A percentile compares a stretch with the other conserved stretches of the same genome.
These are phyloP conservation scores for Strix aluco DNA, from an alignment of 2,113 vertebrate species.

Conservation along the genomic window DNA sequence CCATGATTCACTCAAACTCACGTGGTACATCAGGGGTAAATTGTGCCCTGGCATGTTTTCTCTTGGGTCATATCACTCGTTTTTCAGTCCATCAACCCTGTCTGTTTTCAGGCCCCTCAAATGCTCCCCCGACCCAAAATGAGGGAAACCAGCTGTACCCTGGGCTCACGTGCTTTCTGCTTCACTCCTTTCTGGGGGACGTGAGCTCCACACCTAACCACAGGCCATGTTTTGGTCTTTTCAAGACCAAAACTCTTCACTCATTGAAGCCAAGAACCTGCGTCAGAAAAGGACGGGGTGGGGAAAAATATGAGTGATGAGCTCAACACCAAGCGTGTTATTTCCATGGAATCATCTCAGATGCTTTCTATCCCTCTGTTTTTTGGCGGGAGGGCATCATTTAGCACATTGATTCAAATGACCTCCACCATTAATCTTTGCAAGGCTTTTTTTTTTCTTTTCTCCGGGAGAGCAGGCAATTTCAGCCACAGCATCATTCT, in stretches of 20 bases:
- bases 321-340: neutral
- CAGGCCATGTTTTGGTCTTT: neutral
- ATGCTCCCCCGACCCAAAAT: neutral
- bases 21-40: neutral
- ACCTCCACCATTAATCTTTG: slow-evolving; percentile 57
- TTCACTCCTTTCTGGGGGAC: neutral
- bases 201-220: neutral
- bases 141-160: neutral
- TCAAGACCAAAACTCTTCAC: neutral
- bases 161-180: neutral
- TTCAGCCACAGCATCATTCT: slow-evolving; percentile 34
- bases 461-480: neutral
- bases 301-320: slow-evolving; percentile 33
- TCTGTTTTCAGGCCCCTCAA: neutral
- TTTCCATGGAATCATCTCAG: slow-evolving; percentile 33
- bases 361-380: neutral
- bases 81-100: neutral
- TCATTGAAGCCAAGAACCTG: neutral
- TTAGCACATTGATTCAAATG: slow-evolving; percentile 55
- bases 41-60: neutral
- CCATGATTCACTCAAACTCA: neutral
- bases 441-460: neutral
- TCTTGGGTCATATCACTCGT: neutral
- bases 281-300: neutral
- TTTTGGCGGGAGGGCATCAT: slow-evolving; percentile 4